Evolutionary conservation across 1,140 invertebrate species (phyloP), one percentile per base, ranked within the genome.

Genomic region (Caenorhabditis brenneri): DNA sequence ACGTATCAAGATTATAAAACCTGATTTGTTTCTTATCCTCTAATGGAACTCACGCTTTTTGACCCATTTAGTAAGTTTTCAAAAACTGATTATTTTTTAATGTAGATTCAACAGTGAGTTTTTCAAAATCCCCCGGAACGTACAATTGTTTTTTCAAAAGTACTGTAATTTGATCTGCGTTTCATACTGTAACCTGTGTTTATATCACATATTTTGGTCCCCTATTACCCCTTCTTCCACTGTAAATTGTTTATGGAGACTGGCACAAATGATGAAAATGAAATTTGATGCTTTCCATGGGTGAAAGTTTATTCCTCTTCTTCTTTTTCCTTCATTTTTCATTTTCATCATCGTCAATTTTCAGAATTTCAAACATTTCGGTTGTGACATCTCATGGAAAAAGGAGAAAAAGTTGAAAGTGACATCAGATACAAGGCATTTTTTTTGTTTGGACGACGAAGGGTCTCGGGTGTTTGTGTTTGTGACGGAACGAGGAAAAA

Each of bases 221-320:
- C 39, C 39, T 6, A 6, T 12, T 42, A 6, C 19, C 24, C n/a
- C 9, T 7, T 3, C 10, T 42, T n/a, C 36, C 12, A 46, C 65
- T 22, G 36, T 42, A 74, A 74, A 42, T 74, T 74, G 36, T 74
- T 74, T 42, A 74, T 74, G 46, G n/a, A 27, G n/a, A 12, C 33
- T 42, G 22, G n/a, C 33, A 27, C 65, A 74, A 74, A 74, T 74
- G 65, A 74, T 74, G 65, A 22, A 42, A 31, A 74, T 74, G 65
- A 74, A 74, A 74, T 74, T 74, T 74, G 65, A 74, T 74, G 65
- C 65, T 39, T 42, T 42, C n/a, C 65, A 39, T 74, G 33, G 65
- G n/a, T 24, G 29, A 74, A 74, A 31, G 33, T 74, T 74, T 42
- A 39, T n/a, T 46, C 31, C 19, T 36, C 31, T 65, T 74, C n/a